Conservation (phyloP, 2,888 invertebrate species). For the Calephelis perditalis region DNA sequence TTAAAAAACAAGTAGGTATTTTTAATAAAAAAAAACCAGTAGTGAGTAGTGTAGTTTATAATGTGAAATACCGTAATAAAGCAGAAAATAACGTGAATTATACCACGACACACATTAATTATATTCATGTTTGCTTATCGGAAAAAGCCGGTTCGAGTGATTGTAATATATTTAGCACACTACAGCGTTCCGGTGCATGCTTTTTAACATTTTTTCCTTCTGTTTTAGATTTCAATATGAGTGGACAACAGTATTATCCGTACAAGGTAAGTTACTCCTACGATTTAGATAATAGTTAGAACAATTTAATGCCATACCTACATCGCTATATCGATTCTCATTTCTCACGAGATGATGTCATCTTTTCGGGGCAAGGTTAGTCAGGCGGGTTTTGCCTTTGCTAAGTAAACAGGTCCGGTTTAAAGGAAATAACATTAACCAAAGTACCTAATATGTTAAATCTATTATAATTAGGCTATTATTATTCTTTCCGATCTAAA, state of each 20-base stretch:
- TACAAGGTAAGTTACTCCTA: constrained; percentile 85
- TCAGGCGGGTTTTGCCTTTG: constrained; percentile 30
- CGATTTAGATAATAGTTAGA: constrained; percentile 34
- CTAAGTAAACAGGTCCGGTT: constrained; percentile 25
- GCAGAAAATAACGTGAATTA: not conserved
- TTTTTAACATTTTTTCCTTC: constrained; percentile 37
- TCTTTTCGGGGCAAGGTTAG: constrained; percentile 49
- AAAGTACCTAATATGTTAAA: no score
- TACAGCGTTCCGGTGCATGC: constrained; percentile 35
- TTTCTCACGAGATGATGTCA: constrained; percentile 70
- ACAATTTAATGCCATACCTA: constrained; percentile 28
- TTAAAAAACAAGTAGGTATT: constrained; percentile 56
- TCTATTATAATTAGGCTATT: no score
- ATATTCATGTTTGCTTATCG: constrained; percentile 40
- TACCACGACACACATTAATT: constrained; percentile 14
- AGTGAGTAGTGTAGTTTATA: not conserved
- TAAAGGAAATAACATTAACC: no score
- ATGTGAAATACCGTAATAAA: not conserved
- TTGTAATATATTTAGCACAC: constrained; percentile 54
- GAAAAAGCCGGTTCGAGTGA: constrained; percentile 51
- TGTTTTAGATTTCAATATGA: constrained; percentile 78
- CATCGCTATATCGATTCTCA: constrained; percentile 49
- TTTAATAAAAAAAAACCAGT: constrained; percentile 4
- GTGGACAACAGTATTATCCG: constrained; percentile 90
- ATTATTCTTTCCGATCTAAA: no score